Conservation (phyloP, 1,140 invertebrate species). For the Manduca sexta region DNA sequence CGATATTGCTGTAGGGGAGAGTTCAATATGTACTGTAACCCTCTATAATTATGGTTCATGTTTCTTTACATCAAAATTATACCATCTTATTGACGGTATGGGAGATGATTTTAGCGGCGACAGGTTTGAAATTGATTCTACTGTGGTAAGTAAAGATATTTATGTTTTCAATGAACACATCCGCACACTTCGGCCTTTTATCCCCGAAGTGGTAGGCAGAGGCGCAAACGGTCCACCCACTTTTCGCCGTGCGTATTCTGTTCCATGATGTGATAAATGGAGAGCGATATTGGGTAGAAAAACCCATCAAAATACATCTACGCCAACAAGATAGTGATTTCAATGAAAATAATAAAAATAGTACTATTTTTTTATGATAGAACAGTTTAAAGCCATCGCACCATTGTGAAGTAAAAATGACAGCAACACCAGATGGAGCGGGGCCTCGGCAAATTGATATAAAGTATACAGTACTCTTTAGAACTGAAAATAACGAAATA, state of each 20-base stretch:
- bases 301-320: too few relatives aligned
- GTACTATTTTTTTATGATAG: constrained; percentile 20
- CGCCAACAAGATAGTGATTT: too few relatives aligned
- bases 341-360: background rate
- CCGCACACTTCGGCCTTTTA: background rate
- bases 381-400: constrained; percentile 55
- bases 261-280: too few relatives aligned
- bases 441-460: constrained; percentile 49
- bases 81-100: constrained; percentile 44
- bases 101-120: constrained; percentile 49
- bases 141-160: constrained; percentile 36
- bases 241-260: too few relatives aligned
- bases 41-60: constrained; percentile 58
- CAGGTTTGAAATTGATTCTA: constrained; percentile 46
- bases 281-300: too few relatives aligned
- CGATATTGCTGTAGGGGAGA: constrained; percentile 50
- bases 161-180: background rate
- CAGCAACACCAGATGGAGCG: constrained; percentile 43
- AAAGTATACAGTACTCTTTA: constrained; percentile 50
- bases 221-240: too few relatives aligned
- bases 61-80: constrained; percentile 52
- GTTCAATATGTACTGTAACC: constrained; percentile 27
- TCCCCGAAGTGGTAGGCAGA: too few relatives aligned
- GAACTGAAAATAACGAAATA: constrained; percentile 48
- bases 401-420: constrained; percentile 43